phyloP scores from a whole-genome alignment of 2,113 vertebrate genomes.

The Varanus komodoensis region DNA sequence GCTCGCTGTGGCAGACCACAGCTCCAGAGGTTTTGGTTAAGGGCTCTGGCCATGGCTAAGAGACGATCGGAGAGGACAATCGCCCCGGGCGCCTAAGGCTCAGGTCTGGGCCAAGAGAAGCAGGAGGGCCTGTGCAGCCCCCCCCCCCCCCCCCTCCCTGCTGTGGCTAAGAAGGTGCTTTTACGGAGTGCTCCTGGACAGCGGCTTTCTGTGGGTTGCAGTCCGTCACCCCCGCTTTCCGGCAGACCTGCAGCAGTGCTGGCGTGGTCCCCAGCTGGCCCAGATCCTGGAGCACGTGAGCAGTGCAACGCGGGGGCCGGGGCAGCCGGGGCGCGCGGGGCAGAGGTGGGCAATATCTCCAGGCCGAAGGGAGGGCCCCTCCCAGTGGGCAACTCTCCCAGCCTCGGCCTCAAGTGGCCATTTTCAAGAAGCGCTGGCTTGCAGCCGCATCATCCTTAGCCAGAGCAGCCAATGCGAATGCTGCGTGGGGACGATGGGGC shows the following conservation, averaged over 20 bases:
- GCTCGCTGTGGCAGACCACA: background rate
- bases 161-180: no score
- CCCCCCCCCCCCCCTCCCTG: no score
- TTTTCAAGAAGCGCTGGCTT: background rate
- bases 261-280: background rate
- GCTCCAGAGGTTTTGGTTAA: background rate
- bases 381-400: no score
- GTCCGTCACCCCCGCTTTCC: background rate
- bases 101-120: background rate
- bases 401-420: background rate
- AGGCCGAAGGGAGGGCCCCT: no score
- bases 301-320: accelerated
- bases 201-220: background rate
- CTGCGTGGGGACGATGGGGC: no score
- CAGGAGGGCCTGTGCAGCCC: background rate
- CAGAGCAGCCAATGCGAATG: no score
- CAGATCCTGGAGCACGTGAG: background rate
- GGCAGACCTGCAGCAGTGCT: background rate
- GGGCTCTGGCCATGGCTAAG: background rate
- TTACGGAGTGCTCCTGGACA: background rate
- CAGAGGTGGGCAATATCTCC: no score
- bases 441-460: no score
- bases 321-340: no score
- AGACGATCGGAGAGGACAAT: no score
- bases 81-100: background rate